A percentile compares a stretch with the other conserved stretches of the same genome.
These are phyloP conservation scores for Sialis fuliginosa DNA, from an alignment of 2,888 invertebrate species.

Conservation along the genomic window DNA sequence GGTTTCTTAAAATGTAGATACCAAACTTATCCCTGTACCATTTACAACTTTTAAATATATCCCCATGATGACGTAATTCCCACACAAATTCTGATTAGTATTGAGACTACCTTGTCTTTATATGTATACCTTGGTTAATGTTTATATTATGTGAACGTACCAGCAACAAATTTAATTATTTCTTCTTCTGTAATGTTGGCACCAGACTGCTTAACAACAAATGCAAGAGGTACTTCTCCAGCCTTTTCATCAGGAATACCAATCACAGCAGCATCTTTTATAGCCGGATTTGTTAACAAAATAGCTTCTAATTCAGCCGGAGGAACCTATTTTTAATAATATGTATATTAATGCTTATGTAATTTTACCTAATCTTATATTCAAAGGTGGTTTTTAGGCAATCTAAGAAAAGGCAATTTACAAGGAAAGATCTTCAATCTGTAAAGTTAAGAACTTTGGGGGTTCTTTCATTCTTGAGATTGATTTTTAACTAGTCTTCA, in stretches of 20 bases:
- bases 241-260: slow-evolving; percentile 30
- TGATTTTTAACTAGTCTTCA: no score
- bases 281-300: slow-evolving; percentile 31
- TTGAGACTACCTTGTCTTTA: no score
- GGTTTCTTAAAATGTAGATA: no score
- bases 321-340: slow-evolving; percentile 11
- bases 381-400: no score
- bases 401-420: no score
- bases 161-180: slow-evolving; percentile 21
- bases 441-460: no score
- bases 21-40: no score
- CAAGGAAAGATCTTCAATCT: no score
- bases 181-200: slow-evolving; percentile 18
- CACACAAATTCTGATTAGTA: not conserved
- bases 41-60: no score
- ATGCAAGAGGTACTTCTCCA: slow-evolving; percentile 32
- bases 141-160: slow-evolving; percentile 12
- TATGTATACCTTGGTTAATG: no score
- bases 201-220: slow-evolving; percentile 25
- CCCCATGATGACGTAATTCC: no score
- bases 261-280: slow-evolving; percentile 40
- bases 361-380: not conserved
- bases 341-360: not conserved
- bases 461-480: no score
- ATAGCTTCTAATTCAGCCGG: slow-evolving; percentile 43